A percentile compares a stretch with the other conserved stretches of the same genome.
These are phyloP conservation scores for Pantherophis guttatus DNA, from an alignment of 2,113 vertebrate genomes.

Conservation along the genomic window DNA sequence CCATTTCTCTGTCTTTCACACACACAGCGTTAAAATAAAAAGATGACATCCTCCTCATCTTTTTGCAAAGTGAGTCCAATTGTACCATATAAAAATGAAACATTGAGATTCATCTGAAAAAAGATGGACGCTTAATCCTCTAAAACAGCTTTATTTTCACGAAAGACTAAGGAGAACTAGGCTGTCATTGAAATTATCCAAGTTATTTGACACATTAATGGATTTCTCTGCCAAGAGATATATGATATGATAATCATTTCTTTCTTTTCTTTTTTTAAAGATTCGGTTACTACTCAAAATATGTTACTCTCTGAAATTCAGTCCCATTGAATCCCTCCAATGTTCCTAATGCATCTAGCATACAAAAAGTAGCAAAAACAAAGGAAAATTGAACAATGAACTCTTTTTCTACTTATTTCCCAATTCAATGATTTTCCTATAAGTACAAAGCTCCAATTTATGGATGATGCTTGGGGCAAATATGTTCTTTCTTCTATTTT, in stretches of 20 bases:
- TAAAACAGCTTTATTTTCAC: not conserved
- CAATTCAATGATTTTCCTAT: not conserved
- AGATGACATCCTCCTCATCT: not conserved
- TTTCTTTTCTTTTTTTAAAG: not conserved
- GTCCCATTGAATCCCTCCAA: not conserved
- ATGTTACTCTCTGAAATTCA: not conserved
- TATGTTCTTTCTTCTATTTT: not conserved
- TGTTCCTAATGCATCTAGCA: not conserved
- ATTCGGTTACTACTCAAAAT: not conserved
- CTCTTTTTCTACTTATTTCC: not conserved
- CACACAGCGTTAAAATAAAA: not conserved
- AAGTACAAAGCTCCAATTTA: not conserved
- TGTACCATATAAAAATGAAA: not conserved
- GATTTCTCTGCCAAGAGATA: not conserved
- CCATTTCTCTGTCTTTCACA: not conserved
- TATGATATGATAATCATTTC: not conserved
- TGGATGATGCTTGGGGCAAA: not conserved
- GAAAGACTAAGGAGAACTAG: too few relatives aligned
- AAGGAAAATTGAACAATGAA: not conserved
- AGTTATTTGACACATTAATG: not conserved
- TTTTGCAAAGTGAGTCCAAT: not conserved
- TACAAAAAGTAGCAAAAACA: not conserved
- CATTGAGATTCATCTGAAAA: not conserved
- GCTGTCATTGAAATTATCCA: not conserved
- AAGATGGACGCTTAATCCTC: not conserved